A percentile compares a stretch with the other conserved stretches of the same genome.
These are phyloP conservation scores for Brevipalpus yothersi DNA, from an alignment of 1,140 invertebrate genomes.

Conservation along the genomic window DNA sequence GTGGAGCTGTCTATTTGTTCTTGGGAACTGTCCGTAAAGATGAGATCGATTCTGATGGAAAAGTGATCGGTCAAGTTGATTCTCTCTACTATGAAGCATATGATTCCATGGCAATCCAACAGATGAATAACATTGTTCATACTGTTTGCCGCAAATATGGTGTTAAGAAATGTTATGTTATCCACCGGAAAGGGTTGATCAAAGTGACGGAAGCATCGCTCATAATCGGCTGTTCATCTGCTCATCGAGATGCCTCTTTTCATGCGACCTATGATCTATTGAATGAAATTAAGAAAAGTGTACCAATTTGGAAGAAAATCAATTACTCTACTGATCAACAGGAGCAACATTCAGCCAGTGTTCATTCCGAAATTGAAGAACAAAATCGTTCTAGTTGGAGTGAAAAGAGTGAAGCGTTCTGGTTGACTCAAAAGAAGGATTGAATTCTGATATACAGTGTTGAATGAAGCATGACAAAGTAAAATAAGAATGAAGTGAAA, in stretches of 20 bases:
- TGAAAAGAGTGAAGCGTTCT: conserved; percentile 6
- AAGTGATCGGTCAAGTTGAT: conserved; percentile 22
- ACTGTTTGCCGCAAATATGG: conserved; percentile 30
- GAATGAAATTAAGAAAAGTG: conserved; percentile 52
- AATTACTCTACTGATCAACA: not conserved
- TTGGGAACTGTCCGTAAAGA: conserved; percentile 72
- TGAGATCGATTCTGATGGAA: conserved; percentile 24
- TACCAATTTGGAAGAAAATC: conserved; percentile 89
- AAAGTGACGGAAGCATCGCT: conserved; percentile 66
- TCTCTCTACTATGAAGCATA: conserved; percentile 77
- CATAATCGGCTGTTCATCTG: conserved; percentile 63
- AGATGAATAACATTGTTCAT: conserved; percentile 49
- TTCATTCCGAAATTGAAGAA: not conserved
- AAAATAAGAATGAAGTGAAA: too few relatives aligned
- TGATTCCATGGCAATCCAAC: conserved; percentile 56
- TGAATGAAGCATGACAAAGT: too few relatives aligned
- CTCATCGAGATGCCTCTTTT: conserved; percentile 54
- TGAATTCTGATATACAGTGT: not conserved
- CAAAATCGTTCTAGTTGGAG: conserved; percentile 2
- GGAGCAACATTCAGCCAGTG: too few relatives aligned
- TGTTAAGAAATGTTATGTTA: conserved; percentile 24
- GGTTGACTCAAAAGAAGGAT: conserved; percentile 1
- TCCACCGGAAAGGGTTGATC: conserved; percentile 59
- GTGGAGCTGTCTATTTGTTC: conserved; percentile 68
- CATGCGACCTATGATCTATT: conserved; percentile 59